Conservation (phyloP, 2,797 vertebrate species). For the Sparus aurata region DNA sequence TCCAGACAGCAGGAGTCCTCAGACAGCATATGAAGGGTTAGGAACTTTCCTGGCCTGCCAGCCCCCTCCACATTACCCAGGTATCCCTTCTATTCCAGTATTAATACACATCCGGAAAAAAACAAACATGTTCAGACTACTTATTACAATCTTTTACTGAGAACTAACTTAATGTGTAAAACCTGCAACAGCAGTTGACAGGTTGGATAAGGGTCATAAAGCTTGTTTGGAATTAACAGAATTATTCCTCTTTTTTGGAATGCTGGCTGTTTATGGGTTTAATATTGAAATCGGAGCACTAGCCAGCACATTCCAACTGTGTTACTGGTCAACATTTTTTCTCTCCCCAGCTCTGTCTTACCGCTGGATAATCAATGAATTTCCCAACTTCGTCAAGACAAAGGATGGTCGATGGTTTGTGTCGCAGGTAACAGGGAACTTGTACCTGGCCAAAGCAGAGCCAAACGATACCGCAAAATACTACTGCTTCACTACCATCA, state of each 20-base stretch:
- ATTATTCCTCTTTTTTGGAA: neutral
- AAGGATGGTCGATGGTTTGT: slow-evolving; percentile 90
- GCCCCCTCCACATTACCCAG: slow-evolving; percentile 95
- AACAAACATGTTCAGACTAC: neutral
- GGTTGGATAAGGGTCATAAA: too few relatives aligned
- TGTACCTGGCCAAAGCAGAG: slow-evolving; percentile 92
- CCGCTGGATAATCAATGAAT: slow-evolving; percentile 96
- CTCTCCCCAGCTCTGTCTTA: slow-evolving; percentile 90
- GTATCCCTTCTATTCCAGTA: slow-evolving; percentile 69
- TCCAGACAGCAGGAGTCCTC: slow-evolving; percentile 90
- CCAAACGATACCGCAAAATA: slow-evolving; percentile 92
- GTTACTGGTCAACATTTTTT: neutral
- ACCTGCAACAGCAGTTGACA: neutral
- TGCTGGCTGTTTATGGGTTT: neutral
- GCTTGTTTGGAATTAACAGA: neutral
- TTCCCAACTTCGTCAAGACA: slow-evolving; percentile 92
- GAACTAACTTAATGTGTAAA: neutral
- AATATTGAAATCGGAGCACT: neutral
- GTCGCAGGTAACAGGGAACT: slow-evolving; percentile 95
- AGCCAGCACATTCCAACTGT: neutral
- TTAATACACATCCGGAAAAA: neutral
- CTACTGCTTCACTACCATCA: slow-evolving; percentile 96
- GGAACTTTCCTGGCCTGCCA: slow-evolving; percentile 93
- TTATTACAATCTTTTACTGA: neutral
- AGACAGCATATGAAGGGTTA: slow-evolving; percentile 90